Base-by-base conservation (phyloP, 2,888 invertebrate species). In the Eurytoma californica region DNA sequence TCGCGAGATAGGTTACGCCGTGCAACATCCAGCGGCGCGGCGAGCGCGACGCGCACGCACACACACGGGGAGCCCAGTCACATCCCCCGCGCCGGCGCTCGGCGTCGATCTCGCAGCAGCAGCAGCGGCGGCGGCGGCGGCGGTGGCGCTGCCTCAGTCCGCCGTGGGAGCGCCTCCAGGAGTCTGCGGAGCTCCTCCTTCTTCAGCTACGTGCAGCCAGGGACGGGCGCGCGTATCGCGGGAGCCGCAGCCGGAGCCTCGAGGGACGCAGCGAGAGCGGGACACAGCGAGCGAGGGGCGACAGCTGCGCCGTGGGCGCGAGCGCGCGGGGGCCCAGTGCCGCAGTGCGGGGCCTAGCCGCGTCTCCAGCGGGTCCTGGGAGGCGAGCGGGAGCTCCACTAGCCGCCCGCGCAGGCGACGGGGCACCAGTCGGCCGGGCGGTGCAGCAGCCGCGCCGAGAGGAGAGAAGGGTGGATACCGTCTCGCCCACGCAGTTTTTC, bases 111-210 rank as follows among this genome's bases (percentile, higher is more conserved):
- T 47, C 16, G 20, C 39, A 39, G 39, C 58, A 16, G 58, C 28
- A 18, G 49, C 24, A 47, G 72, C 72, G 28, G 20, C 28, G 24
- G 63, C 69, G 63, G 72, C 76, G n/a, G 57, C 57, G 16, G 20
- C 72, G 30, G 47, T 24, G 55, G 67, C n/a, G 51, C n/a, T 66
- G 75, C 58, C n/a, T 78, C 80, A 80, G 80, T 80, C 78, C 77
- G 77, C 80, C 80, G 80, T 80, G 75, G 77, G 80, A 80, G 80
- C 80, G 80, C 74, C 80, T 78, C 80, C 75, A 80, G 80, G 80
- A 80, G 80, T 80, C 80, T 68, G 80, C 80, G 74, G 80, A 73
- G 74, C 77, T 72, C 77, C 77, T 12, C 63, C 47, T 18, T 16
- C 3, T n/a, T 9, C 65, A 9, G n/a, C 9, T 2, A 12, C 53